Evolutionary conservation across 2,113 vertebrate genomes (phyloP).

Genomic region (Ramphastos sulfuratus): DNA sequence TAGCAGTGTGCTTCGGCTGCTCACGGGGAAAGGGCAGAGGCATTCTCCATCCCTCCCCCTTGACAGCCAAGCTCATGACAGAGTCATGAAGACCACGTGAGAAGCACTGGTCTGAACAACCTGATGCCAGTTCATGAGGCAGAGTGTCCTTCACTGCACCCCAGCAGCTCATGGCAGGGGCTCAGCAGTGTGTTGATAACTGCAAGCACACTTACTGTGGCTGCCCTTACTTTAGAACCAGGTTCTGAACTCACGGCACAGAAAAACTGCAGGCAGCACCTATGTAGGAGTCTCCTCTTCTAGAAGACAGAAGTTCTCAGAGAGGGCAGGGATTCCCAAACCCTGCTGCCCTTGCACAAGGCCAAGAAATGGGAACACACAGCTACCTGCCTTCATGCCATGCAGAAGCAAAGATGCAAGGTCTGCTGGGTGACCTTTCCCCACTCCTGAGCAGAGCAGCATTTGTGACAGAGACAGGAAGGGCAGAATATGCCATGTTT

Average conservation of each 20-base stretch:
- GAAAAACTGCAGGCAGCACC: not conserved
- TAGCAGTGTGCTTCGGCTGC: not conserved
- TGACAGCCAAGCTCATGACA: not conserved
- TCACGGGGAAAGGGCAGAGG: not conserved
- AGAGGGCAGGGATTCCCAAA: not conserved
- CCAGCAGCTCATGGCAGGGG: not conserved
- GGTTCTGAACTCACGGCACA: not conserved
- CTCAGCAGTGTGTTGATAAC: not conserved
- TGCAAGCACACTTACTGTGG: not conserved
- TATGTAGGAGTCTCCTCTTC: accelerated
- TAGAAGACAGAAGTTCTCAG: not conserved
- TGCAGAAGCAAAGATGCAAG: not conserved
- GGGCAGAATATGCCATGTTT: accelerated
- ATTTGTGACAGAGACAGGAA: not conserved
- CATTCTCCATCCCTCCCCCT: not conserved
- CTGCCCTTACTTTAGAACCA: not conserved
- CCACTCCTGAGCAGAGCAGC: not conserved
- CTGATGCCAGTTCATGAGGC: not conserved
- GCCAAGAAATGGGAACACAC: accelerated
- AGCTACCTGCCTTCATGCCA: accelerated
- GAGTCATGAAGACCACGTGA: not conserved
- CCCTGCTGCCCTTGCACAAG: not conserved
- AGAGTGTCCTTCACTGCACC: accelerated
- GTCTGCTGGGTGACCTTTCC: not conserved
- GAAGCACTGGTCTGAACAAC: not conserved